A percentile compares a stretch with the other conserved stretches of the same genome.
phyloP scores from a whole-genome alignment of 2,113 vertebrate species.

The Alexandromys fortis region DNA sequence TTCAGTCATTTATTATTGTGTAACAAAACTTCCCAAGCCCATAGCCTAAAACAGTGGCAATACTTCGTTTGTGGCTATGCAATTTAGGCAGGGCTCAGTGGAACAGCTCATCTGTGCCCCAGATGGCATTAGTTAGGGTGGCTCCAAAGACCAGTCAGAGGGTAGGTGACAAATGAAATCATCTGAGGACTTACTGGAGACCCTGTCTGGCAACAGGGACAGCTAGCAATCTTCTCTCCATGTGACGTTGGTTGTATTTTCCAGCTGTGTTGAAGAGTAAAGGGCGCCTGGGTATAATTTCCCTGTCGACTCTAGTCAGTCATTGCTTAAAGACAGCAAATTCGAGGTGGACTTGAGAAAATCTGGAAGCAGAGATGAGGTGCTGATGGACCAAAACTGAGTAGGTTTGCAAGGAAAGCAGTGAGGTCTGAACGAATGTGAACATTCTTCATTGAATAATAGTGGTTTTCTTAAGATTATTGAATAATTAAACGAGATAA shows the following conservation, averaged over 20 bases:
- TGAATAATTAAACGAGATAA: conserved; percentile 35
- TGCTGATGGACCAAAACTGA: not conserved
- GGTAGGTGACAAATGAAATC: not conserved
- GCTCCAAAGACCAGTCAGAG: not conserved
- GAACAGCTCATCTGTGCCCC: not conserved
- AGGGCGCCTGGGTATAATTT: conserved; percentile 4
- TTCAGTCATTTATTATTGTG: conserved; percentile 31
- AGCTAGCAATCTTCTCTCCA: not conserved
- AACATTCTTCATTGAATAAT: conserved; percentile 1
- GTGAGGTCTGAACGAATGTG: not conserved
- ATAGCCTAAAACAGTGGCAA: conserved; percentile 10
- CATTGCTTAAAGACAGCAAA: not conserved
- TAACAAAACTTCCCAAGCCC: not conserved
- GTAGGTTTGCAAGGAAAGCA: not conserved
- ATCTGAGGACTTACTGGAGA: not conserved
- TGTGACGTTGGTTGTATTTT: not conserved
- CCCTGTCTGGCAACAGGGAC: not conserved
- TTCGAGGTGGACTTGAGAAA: not conserved
- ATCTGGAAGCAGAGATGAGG: not conserved
- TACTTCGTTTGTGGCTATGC: not conserved
- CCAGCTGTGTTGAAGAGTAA: not conserved
- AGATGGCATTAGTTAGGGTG: not conserved
- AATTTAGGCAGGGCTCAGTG: not conserved
- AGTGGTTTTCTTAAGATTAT: not conserved
- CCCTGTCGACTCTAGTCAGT: not conserved